These are phyloP conservation scores for Pachliopta kotzebuea DNA, from an alignment of 2,888 invertebrate genomes.

Conservation along the genomic window DNA sequence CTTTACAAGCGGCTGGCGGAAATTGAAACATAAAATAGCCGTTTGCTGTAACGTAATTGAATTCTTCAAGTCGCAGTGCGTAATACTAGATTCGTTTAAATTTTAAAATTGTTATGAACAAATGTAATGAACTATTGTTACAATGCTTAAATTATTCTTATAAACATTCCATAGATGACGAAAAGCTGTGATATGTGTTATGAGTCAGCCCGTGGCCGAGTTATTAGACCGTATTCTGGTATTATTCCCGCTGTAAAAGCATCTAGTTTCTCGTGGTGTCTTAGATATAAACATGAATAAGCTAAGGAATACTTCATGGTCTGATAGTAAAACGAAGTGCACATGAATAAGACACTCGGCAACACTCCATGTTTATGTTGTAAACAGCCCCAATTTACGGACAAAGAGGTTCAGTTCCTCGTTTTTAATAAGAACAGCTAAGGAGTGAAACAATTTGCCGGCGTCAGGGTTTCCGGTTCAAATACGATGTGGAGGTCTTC, in stretches of 20 bases:
- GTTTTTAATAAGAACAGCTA: too few species aligned
- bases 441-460: too few species aligned
- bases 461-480: too few species aligned
- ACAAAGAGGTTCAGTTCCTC: too few species aligned
- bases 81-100: background rate
- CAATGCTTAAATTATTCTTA: background rate
- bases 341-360: too few species aligned
- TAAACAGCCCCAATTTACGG: too few species aligned
- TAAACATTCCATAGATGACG: slow-evolving; percentile 1
- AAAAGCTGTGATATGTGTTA: background rate
- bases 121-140: background rate
- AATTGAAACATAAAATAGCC: slow-evolving; percentile 6
- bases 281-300: background rate
- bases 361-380: too few species aligned
- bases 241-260: slow-evolving; percentile 5
- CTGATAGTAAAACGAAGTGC: too few species aligned
- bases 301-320: background rate
- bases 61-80: background rate
- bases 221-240: slow-evolving; percentile 5
- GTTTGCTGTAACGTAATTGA: slow-evolving; percentile 1
- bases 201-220: background rate
- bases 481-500: too few species aligned
- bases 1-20: slow-evolving; percentile 9
- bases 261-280: slow-evolving; percentile 6
- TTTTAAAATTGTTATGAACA: background rate